These are phyloP conservation scores for Okapia johnstoni DNA, from an alignment of 2,113 vertebrate species.

Conservation along the genomic window DNA sequence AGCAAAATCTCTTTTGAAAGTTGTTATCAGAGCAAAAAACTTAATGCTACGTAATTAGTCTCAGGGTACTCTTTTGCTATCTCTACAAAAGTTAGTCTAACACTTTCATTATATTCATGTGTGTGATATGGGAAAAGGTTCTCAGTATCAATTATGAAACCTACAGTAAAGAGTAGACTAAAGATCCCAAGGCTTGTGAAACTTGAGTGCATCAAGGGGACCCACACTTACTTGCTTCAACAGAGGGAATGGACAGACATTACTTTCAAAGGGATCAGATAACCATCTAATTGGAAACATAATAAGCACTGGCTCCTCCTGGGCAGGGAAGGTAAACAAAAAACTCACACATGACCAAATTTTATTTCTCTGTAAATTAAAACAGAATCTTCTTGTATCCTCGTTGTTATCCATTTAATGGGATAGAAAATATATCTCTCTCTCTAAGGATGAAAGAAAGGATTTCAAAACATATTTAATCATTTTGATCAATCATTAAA, in stretches of 20 bases:
- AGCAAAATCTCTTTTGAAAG: slow-evolving; percentile 38
- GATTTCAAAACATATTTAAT: not conserved
- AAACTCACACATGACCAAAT: slow-evolving; percentile 37
- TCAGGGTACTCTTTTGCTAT: slow-evolving; percentile 27
- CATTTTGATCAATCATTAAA: not conserved
- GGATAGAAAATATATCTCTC: not conserved
- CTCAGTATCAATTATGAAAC: slow-evolving; percentile 70
- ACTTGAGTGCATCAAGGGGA: slow-evolving; percentile 62
- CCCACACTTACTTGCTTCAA: not conserved
- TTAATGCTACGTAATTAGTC: slow-evolving; percentile 47
- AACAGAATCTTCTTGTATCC: slow-evolving; percentile 33
- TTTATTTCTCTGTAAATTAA: slow-evolving; percentile 55
- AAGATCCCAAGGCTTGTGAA: slow-evolving; percentile 64
- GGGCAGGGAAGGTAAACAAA: slow-evolving; percentile 58
- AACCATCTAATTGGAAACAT: slow-evolving; percentile 65
- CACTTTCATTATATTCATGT: slow-evolving; percentile 46
- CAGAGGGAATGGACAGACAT: slow-evolving; percentile 39
- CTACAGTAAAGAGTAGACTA: slow-evolving; percentile 37
- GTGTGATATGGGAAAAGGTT: slow-evolving; percentile 60
- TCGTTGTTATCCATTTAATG: slow-evolving; percentile 34
- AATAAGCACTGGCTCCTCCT: slow-evolving; percentile 33
- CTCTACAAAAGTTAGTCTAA: slow-evolving; percentile 42
- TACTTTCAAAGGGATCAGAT: slow-evolving; percentile 53
- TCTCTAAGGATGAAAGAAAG: slow-evolving; percentile 9
- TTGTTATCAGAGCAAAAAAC: not conserved